phyloP scores from a whole-genome alignment of 2,113 vertebrate species.

The Apistogramma diplotaenia region DNA sequence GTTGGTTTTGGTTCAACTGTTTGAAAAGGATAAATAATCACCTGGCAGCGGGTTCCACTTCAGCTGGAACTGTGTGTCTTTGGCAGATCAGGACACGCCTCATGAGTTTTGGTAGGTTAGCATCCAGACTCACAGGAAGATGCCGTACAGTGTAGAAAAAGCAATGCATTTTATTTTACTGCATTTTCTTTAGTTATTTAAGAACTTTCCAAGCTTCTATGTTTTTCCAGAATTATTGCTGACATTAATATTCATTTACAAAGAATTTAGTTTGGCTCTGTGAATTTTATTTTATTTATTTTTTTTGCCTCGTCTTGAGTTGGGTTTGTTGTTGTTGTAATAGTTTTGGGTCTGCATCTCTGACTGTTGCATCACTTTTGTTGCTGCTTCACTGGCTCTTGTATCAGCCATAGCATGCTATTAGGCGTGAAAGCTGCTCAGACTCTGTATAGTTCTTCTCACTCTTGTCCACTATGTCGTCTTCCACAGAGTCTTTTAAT shows the following conservation, averaged over 20 bases:
- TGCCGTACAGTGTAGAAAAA: background rate
- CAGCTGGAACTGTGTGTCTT: background rate
- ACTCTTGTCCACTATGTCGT: background rate
- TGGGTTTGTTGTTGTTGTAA: too few relatives aligned
- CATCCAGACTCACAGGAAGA: background rate
- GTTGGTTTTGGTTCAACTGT: background rate
- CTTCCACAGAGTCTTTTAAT: background rate
- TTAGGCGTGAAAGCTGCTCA: background rate
- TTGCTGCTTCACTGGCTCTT: too few relatives aligned
- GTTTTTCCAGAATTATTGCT: background rate
- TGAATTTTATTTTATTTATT: too few relatives aligned
- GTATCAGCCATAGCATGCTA: background rate
- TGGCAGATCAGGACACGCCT: background rate
- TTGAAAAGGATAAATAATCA: conserved; percentile 1
- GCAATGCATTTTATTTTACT: background rate
- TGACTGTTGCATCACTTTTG: too few relatives aligned
- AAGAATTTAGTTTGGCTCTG: too few relatives aligned
- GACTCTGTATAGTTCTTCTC: background rate
- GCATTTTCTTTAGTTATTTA: background rate
- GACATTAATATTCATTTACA: background rate
- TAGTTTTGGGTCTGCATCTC: too few relatives aligned
- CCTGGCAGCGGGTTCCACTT: background rate
- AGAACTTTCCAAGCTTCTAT: background rate
- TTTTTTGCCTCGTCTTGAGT: too few relatives aligned
- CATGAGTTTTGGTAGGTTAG: background rate